These are phyloP conservation scores for Archips xylosteana DNA, from an alignment of 2,888 invertebrate genomes.

Conservation along the genomic window DNA sequence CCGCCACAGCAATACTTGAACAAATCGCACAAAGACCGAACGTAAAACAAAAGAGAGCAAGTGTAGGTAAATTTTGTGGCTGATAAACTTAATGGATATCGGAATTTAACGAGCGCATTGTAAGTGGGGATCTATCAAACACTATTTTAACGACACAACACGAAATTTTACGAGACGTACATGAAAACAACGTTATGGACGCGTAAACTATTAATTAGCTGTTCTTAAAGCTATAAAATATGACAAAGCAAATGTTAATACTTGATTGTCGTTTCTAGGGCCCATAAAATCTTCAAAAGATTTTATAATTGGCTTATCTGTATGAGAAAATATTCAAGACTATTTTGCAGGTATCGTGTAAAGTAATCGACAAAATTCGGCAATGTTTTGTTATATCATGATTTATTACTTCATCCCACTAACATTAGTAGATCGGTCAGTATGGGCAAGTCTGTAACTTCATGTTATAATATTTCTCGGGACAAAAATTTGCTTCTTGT, in stretches of 20 bases:
- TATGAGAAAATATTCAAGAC: background rate
- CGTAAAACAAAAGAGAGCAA: slow-evolving; percentile 19
- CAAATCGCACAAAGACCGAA: slow-evolving; percentile 19
- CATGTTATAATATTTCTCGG: too few relatives aligned
- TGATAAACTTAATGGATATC: slow-evolving; percentile 33
- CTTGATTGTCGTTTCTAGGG: slow-evolving; percentile 6
- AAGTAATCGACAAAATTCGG: background rate
- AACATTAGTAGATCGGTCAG: too few relatives aligned
- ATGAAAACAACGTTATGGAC: slow-evolving; percentile 43
- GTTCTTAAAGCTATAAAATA: slow-evolving; percentile 26
- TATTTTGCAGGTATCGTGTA: background rate
- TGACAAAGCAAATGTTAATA: slow-evolving; percentile 25
- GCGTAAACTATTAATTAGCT: slow-evolving; percentile 26
- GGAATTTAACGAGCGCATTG: slow-evolving; percentile 43
- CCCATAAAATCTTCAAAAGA: slow-evolving; percentile 17
- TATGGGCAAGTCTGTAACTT: too few relatives aligned
- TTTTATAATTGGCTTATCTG: background rate
- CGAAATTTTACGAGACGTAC: slow-evolving; percentile 53
- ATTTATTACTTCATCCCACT: too few relatives aligned
- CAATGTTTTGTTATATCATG: too few relatives aligned
- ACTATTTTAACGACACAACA: slow-evolving; percentile 46
- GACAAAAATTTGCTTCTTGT: too few relatives aligned
- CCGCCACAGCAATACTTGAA: slow-evolving; percentile 9
- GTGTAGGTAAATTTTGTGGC: slow-evolving; percentile 31
- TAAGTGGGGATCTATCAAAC: slow-evolving; percentile 45